Base-by-base conservation (phyloP, 2,797 vertebrate genomes). In the Anguilla marmorata region DNA sequence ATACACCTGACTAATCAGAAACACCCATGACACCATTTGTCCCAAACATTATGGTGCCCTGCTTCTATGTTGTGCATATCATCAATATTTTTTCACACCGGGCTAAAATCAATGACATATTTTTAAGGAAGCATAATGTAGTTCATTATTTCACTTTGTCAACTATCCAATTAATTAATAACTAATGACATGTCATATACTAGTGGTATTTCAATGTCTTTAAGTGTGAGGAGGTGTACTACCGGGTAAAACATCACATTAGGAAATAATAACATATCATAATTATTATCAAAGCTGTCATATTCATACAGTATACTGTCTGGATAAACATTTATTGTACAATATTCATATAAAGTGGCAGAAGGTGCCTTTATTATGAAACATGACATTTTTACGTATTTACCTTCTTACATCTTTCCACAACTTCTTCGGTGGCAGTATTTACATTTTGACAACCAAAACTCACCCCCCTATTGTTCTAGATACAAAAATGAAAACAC, bases 321-420 rank as follows among this genome's bases (percentile, higher is more conserved):
- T 19, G 74, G 74, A 41, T 41, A 90, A 93, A 87, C 85, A 91
- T 41, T 89, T 87, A 88, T 82, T 87, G 89, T 83, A 89, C 89
- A 89, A 84, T 88, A 86, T 96, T 96, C 93, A 91, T 96, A 97
- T 96, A 96, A 97, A 97, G 92, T 95, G 94, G 96, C 96, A 96
- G 96, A 97, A 97, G 96, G 95, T 94, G 96, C 95, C 96, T 97
- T 97, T 97, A 96, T 97, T 97, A 97, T 97, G 97, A 97, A 63
- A 63, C 60, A 96, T 96, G 96, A 96, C 93, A 94, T 96, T 96
- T 96, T 96, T 94, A 94, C 93, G 90, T 97, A 97, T 97, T 95
- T 97, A 97, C 96, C 97, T 96, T 95, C 95, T 95, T 97, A 96
- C 96, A 96, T 94, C 93, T 92, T 96, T 95, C 95, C 95, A 95